phyloP scores from a whole-genome alignment of 2,888 invertebrate species.

The Meliscaeva auricollis region DNA sequence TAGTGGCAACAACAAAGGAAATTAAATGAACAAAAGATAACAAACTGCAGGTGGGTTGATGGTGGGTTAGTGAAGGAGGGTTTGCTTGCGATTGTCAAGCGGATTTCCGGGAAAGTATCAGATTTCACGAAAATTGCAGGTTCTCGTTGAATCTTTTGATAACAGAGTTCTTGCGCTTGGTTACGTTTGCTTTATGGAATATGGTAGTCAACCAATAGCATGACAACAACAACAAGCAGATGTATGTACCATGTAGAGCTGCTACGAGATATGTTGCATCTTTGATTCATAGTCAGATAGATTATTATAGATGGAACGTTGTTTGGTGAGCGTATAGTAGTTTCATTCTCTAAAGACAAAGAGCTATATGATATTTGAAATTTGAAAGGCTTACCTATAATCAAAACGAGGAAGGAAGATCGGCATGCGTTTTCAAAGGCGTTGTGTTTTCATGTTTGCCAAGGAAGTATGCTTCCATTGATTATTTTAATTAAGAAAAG shows the following conservation, averaged over 20 bases:
- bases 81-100: constrained; percentile 64
- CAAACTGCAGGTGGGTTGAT: constrained; percentile 38
- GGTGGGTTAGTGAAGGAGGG: neutral
- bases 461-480: neutral
- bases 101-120: constrained; percentile 58
- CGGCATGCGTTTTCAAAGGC: neutral
- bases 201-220: neutral
- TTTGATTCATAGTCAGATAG: neutral
- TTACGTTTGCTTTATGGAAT: constrained; percentile 11
- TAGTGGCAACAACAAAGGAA: constrained; percentile 59
- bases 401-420: neutral
- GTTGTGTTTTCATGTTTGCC: neutral
- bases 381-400: neutral
- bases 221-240: constrained; percentile 8
- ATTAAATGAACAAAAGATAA: constrained; percentile 69
- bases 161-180: constrained; percentile 2
- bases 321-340: neutral
- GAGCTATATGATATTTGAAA: neutral
- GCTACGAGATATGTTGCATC: neutral
- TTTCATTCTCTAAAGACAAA: neutral
- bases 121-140: constrained; percentile 35
- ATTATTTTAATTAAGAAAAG: no score
- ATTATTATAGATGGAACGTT: neutral
- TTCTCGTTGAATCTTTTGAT: constrained; percentile 19
- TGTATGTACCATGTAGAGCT: neutral